Percentiles rank a stretch among this genome's conserved stretches.
Evolutionary conservation across 1,140 invertebrate genomes (phyloP).

Genomic region (Cephus cinctus): DNA sequence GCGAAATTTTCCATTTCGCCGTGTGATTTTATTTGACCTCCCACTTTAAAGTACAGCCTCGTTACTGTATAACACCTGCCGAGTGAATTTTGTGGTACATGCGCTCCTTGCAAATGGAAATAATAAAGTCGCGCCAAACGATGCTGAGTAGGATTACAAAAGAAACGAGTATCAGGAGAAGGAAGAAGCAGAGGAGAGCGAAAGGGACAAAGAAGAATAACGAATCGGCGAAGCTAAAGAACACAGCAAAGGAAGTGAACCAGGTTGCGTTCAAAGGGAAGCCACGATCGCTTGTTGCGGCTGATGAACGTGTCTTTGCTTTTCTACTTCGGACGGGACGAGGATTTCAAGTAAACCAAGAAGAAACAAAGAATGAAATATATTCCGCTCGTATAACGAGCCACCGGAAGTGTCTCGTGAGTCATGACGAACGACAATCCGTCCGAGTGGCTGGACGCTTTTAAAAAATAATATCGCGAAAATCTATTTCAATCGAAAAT

Average conservation of each 20-base stretch:
- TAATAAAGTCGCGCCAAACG: slow-evolving; percentile 24
- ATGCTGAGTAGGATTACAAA: slow-evolving; percentile 8
- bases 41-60: too few relatives aligned
- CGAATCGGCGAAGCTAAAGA: slow-evolving; percentile 1
- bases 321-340: slow-evolving; percentile 16
- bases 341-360: slow-evolving; percentile 6
- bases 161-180: slow-evolving; percentile 21
- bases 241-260: background rate
- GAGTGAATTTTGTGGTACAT: too few relatives aligned
- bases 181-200: slow-evolving; percentile 13
- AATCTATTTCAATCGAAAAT: too few relatives aligned
- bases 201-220: slow-evolving; percentile 16
- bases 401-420: too few relatives aligned
- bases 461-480: too few relatives aligned
- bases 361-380: too few relatives aligned
- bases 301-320: slow-evolving; percentile 39
- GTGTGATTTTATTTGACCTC: too few relatives aligned
- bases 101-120: too few relatives aligned
- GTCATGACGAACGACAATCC: too few relatives aligned
- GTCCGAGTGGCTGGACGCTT: too few relatives aligned
- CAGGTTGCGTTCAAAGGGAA: slow-evolving; percentile 26
- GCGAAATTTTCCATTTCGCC: too few relatives aligned
- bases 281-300: slow-evolving; percentile 21
- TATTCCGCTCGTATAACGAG: slow-evolving; percentile 30
- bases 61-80: too few relatives aligned